Percentiles rank a stretch among this genome's conserved stretches.
These are phyloP conservation scores for Sminthurinus signatus DNA, from an alignment of 1,140 invertebrate genomes.

Conservation along the genomic window DNA sequence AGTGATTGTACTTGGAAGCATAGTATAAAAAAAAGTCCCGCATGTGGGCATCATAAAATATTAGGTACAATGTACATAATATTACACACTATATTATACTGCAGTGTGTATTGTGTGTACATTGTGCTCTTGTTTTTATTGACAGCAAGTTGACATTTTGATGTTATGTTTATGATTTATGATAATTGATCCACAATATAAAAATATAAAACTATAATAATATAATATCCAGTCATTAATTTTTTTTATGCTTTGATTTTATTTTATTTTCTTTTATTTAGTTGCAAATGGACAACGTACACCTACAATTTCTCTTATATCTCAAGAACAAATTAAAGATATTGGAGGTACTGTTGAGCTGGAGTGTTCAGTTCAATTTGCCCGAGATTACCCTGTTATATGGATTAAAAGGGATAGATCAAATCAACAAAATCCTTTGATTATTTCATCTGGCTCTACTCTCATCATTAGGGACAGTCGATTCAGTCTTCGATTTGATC, in stretches of 20 bases:
- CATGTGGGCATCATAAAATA: no score
- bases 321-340: constrained; percentile 83
- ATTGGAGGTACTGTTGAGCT: constrained; percentile 82
- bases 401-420: constrained; percentile 66
- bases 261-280: constrained; percentile 40
- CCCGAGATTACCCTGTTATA: constrained; percentile 71
- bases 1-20: no score
- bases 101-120: no score
- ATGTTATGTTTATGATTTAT: no score
- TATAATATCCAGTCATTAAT: not conserved
- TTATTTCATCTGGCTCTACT: constrained; percentile 66
- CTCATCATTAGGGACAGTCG: constrained; percentile 79
- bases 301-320: constrained; percentile 84
- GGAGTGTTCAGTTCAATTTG: constrained; percentile 82
- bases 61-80: no score
- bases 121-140: no score
- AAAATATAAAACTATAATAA: no score
- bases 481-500: constrained; percentile 75
- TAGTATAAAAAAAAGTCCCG: no score
- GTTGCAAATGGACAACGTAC: constrained; percentile 63
- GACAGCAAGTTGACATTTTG: no score
- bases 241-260: not conserved
- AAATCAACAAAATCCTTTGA: constrained; percentile 54
- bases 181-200: no score
- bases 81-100: no score